Conservation (phyloP, 1,140 invertebrate genomes). For the Drosophila hydei region DNA sequence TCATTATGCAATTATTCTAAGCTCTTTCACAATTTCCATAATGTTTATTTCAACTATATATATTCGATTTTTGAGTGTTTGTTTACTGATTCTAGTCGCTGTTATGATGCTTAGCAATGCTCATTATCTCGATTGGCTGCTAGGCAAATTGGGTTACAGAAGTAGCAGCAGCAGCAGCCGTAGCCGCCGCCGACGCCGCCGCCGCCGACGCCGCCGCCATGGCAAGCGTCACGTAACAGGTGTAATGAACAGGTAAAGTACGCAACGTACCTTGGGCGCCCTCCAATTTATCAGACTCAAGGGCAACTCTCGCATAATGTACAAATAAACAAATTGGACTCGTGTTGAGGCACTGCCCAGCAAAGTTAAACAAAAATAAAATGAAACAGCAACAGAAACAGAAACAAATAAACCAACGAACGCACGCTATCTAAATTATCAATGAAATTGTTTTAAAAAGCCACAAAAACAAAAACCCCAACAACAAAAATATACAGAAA, state of each 20-base stretch:
- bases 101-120: not conserved
- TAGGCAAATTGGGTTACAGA: not conserved
- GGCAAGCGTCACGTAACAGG: constrained; percentile 6
- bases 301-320: constrained; percentile 38
- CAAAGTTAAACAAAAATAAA: constrained; percentile 40
- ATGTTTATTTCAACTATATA: no score
- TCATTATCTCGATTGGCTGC: not conserved
- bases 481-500: constrained; percentile 38
- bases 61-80: no score
- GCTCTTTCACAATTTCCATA: no score
- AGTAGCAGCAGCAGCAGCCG: not conserved
- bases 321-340: constrained; percentile 69
- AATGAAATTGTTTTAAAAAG: constrained; percentile 71
- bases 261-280: not conserved
- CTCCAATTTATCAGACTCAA: constrained; percentile 23
- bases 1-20: no score
- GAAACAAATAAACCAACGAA: constrained; percentile 33
- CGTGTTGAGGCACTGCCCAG: constrained; percentile 43
- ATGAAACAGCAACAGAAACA: constrained; percentile 35
- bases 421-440: constrained; percentile 67
- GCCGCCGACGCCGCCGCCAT: not conserved
- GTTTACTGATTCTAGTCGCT: no score
- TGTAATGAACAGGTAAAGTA: not conserved
- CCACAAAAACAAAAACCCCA: constrained; percentile 56
- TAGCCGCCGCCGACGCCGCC: no score